These are phyloP conservation scores for Rhaphigaster nebulosa DNA, from an alignment of 2,888 invertebrate genomes.

Conservation along the genomic window DNA sequence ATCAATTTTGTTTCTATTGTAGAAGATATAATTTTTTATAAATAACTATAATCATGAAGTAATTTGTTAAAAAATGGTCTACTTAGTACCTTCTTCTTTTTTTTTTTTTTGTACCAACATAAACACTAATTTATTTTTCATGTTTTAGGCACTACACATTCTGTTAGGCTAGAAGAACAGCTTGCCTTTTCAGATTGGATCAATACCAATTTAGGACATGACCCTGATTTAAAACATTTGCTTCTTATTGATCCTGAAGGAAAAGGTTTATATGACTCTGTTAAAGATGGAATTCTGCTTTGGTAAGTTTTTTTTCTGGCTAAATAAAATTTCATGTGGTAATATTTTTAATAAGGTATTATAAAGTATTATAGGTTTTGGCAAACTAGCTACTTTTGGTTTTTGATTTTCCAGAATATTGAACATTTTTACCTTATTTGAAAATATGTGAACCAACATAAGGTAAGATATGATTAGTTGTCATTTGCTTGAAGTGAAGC, in stretches of 20 bases:
- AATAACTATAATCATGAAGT: too few species aligned
- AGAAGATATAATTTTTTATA: too few species aligned
- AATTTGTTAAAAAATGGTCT: too few species aligned
- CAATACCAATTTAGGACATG: constrained; percentile 90
- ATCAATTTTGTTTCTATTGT: too few species aligned
- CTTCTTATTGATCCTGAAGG: constrained; percentile 94
- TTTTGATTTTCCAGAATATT: constrained; percentile 20
- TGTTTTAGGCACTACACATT: constrained; percentile 85
- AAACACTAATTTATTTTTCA: too few species aligned
- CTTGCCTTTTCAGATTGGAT: constrained; percentile 99
- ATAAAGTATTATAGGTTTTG: background rate
- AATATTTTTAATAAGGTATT: background rate
- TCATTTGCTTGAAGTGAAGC: constrained; percentile 44
- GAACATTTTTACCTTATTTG: background rate
- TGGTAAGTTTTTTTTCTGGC: constrained; percentile 75
- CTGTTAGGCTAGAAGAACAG: constrained; percentile 94
- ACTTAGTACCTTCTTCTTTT: too few species aligned
- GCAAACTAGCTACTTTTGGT: background rate
- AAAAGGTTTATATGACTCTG: constrained; percentile 90
- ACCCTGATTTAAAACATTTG: constrained; percentile 89
- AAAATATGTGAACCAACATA: background rate
- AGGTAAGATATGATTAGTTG: constrained; percentile 30
- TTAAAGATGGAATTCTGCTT: constrained; percentile 94
- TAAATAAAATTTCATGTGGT: constrained; percentile 1
- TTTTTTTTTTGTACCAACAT: too few species aligned